A percentile compares a stretch with the other conserved stretches of the same genome.
These are phyloP conservation scores for Jaculus jaculus DNA, from an alignment of 2,113 vertebrate genomes.

Conservation along the genomic window DNA sequence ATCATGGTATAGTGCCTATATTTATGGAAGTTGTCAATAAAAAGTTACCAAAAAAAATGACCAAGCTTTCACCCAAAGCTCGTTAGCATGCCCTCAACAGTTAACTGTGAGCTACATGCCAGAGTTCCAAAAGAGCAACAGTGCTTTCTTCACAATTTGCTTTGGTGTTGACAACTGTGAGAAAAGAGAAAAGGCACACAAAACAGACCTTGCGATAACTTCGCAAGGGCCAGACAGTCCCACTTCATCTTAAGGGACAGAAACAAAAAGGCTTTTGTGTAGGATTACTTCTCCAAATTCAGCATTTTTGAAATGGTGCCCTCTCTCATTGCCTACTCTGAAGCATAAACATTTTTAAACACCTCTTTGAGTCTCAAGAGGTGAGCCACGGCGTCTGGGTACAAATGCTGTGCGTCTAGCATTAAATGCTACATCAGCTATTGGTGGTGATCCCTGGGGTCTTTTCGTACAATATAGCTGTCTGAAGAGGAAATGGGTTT, in stretches of 20 bases:
- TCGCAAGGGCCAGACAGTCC: conserved; percentile 33
- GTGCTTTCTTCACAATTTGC: conserved; percentile 52
- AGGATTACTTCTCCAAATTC: conserved; percentile 54
- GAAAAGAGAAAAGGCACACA: not conserved
- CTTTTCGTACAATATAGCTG: conserved; percentile 34
- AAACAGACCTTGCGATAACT: not conserved
- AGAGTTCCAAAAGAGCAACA: conserved; percentile 48
- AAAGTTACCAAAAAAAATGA: not conserved
- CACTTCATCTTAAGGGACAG: conserved; percentile 35
- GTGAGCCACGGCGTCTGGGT: not conserved
- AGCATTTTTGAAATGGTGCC: conserved; percentile 57
- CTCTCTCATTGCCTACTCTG: conserved; percentile 47
- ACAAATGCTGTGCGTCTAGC: not conserved
- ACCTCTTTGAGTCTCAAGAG: conserved; percentile 52
- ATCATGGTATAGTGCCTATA: too few relatives aligned
- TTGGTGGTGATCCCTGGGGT: not conserved
- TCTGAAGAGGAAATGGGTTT: conserved; percentile 39
- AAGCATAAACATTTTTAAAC: conserved; percentile 50
- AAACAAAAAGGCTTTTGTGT: conserved; percentile 66
- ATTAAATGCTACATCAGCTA: conserved; percentile 57
- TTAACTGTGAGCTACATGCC: not conserved
- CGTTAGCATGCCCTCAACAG: conserved; percentile 17
- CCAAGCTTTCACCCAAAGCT: conserved; percentile 33
- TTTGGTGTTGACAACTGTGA: conserved; percentile 47
- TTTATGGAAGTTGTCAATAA: too few relatives aligned